Percentiles rank a stretch among this genome's conserved stretches.
phyloP scores from a whole-genome alignment of 2,797 vertebrate species.

The Phoeniculus purpureus region DNA sequence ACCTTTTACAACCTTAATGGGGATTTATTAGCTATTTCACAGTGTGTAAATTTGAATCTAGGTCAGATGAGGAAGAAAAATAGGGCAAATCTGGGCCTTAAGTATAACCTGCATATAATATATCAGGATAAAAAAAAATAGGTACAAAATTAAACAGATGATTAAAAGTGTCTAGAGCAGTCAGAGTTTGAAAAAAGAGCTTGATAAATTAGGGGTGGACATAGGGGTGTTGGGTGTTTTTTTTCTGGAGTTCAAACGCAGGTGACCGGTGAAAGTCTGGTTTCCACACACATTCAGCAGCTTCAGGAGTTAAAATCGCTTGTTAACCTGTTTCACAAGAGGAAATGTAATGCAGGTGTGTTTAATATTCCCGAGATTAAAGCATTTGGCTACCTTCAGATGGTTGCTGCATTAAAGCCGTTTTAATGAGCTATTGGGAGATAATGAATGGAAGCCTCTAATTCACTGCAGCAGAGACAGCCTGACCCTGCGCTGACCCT shows the following conservation, averaged over 20 bases:
- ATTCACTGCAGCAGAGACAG: conserved; percentile 75
- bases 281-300: conserved; percentile 64
- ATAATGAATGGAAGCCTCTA: conserved; percentile 79
- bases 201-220: conserved; percentile 66
- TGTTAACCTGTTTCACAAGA: conserved; percentile 76
- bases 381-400: conserved; percentile 77
- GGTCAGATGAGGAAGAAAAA: conserved; percentile 79
- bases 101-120: conserved; percentile 76
- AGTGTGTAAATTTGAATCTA: conserved; percentile 84
- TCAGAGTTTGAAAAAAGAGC: conserved; percentile 60
- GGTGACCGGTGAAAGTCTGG: conserved; percentile 61
- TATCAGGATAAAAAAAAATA: conserved; percentile 63
- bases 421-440: conserved; percentile 79
- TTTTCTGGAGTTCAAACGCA: conserved; percentile 60
- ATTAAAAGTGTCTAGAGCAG: conserved; percentile 72
- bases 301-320: conserved; percentile 74
- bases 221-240: background rate
- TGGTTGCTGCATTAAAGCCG: conserved; percentile 78
- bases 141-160: conserved; percentile 74
- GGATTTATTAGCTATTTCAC: conserved; percentile 84
- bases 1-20: conserved; percentile 83
- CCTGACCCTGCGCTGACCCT: conserved; percentile 72
- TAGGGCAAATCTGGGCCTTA: conserved; percentile 73
- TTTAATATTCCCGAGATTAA: conserved; percentile 80
- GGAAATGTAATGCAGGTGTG: conserved; percentile 82